These are phyloP conservation scores for Acipenser oxyrinchus DNA, from an alignment of 2,797 vertebrate species.

Conservation along the genomic window DNA sequence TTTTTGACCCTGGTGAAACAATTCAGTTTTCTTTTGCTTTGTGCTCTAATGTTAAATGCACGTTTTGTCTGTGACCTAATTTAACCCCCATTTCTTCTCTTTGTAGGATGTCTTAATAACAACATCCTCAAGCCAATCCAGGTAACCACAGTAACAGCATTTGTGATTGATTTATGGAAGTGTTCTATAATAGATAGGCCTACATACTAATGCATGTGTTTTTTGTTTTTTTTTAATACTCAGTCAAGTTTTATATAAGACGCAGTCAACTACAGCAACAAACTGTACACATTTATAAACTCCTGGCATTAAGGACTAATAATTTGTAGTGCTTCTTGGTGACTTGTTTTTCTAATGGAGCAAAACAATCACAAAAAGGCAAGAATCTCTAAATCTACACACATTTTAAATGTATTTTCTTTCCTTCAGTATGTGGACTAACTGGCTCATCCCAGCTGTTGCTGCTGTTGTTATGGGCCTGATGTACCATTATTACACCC, in stretches of 20 bases:
- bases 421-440: slow-evolving; percentile 64
- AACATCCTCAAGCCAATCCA: not conserved
- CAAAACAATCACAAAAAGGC: no score
- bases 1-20: no score
- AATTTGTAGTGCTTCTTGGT: no score
- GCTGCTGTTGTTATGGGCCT: slow-evolving; percentile 66
- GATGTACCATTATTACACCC: slow-evolving; percentile 76
- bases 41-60: no score
- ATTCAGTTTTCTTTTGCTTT: no score
- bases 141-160: not conserved
- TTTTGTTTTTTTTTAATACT: not conserved
- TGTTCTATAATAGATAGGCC: no score
- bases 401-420: not conserved
- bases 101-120: slow-evolving; percentile 4
- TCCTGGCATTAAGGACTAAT: no score
- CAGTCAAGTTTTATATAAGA: no score
- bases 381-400: not conserved
- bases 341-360: no score
- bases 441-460: slow-evolving; percentile 76
- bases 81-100: not conserved
- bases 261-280: no score
- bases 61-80: no score
- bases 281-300: no score
- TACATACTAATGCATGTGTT: not conserved
- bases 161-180: not conserved